Conservation (phyloP, 2,888 invertebrate species). For the Eucera pruinosa region DNA sequence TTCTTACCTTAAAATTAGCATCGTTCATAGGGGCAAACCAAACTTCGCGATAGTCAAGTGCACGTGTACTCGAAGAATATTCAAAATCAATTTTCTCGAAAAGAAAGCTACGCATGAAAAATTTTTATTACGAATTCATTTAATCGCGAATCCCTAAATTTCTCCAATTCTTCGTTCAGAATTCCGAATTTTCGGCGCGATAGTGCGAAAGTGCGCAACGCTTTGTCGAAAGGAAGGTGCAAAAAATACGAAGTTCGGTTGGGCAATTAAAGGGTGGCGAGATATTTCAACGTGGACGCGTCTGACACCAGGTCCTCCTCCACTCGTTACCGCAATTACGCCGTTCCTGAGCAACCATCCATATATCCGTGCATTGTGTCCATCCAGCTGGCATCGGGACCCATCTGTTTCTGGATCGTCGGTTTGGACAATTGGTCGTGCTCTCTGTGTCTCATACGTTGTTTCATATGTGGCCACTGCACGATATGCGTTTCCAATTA, state of each 20-base stretch:
- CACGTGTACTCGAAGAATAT: too few species aligned
- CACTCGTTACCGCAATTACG: constrained; percentile 68
- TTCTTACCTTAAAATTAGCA: too few species aligned
- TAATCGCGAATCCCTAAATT: constrained; percentile 14
- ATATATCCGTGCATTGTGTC: constrained; percentile 78
- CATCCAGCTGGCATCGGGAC: constrained; percentile 63
- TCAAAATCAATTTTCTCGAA: too few species aligned
- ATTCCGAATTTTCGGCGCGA: neutral
- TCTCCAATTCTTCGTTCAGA: neutral
- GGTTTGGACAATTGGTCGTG: constrained; percentile 63
- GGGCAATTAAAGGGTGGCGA: constrained; percentile 24
- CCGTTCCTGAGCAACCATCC: constrained; percentile 76
- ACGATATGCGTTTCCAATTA: constrained; percentile 27
- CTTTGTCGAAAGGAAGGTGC: neutral
- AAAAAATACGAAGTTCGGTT: constrained; percentile 30
- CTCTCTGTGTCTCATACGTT: constrained; percentile 18
- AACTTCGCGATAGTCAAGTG: too few species aligned
- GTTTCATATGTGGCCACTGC: constrained; percentile 14
- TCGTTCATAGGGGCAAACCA: neutral
- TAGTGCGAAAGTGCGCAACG: neutral
- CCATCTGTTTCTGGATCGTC: constrained; percentile 69
- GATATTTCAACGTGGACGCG: constrained; percentile 41
- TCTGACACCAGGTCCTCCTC: constrained; percentile 31
- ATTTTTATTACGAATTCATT: too few species aligned
- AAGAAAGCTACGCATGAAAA: too few species aligned